Conservation (phyloP, 92 coral and sea anemone genomes). For the Phenganax subtilis region DNA sequence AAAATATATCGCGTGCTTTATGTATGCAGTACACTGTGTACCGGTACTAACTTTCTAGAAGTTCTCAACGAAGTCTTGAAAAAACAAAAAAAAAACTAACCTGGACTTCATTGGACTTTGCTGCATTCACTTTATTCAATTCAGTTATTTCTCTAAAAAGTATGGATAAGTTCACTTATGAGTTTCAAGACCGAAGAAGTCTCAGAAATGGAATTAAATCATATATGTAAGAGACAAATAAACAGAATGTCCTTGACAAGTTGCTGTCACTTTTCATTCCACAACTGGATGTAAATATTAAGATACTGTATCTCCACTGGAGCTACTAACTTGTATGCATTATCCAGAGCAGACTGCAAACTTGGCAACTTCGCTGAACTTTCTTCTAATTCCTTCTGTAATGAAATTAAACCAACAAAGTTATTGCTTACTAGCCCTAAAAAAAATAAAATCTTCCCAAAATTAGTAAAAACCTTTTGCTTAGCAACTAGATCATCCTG, state of each 20-base stretch:
- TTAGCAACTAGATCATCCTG: conserved; percentile 72
- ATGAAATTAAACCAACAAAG: background rate
- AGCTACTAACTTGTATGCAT: conserved; percentile 83
- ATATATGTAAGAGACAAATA: too few relatives aligned
- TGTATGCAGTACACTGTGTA: background rate
- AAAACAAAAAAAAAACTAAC: conserved; percentile 35
- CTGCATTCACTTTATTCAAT: conserved; percentile 82
- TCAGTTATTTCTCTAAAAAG: conserved; percentile 75
- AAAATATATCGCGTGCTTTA: background rate
- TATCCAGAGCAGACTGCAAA: conserved; percentile 84
- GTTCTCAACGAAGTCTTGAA: background rate
- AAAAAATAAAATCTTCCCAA: background rate
- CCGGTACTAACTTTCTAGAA: background rate
- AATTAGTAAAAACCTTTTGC: conserved; percentile 56
- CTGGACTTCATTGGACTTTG: conserved; percentile 76
- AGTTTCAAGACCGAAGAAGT: too few relatives aligned
- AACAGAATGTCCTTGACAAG: too few relatives aligned
- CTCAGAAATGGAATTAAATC: too few relatives aligned
- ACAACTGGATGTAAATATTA: background rate
- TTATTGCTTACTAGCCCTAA: background rate
- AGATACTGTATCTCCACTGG: background rate
- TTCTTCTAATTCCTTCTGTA: conserved; percentile 84
- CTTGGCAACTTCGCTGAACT: conserved; percentile 74
- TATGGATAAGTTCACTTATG: background rate
- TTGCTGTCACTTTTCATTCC: background rate